Base-by-base conservation (phyloP, 1,140 invertebrate genomes). In the Calycopis cecrops region DNA sequence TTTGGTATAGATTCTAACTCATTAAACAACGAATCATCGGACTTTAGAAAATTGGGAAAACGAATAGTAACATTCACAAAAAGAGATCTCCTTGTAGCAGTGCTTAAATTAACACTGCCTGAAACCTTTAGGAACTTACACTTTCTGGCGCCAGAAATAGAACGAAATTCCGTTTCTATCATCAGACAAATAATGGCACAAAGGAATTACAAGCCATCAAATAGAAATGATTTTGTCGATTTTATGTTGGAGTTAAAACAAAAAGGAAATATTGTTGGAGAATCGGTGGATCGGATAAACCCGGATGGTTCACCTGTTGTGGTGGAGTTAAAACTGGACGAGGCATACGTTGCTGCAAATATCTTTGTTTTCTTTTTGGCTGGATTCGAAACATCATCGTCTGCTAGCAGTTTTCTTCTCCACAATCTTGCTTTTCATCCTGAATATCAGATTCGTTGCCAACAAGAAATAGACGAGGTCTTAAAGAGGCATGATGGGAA, bases 1-100 rank as follows among this genome's bases (percentile, higher is more conserved):
- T 69, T 69, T 51, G 66, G 66, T 35, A 59, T 69, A n/a, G 62
- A 69, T 57, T 65, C 58, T 16, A 56, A 69, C 18, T 18, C 67
- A 3, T 49, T 69, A 7, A 66, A 63, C 37, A 49, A 69, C n/a
- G 60, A 69, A 52, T 62, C 58, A 33, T 69, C 67, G 9, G 63
- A 62, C 34, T 69, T 66, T 40, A 59, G 67, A 48, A 65, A 61
- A 51, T 49, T 69, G 16, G 67, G 67, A 17, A 63, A 59, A 42
- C 44, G 63, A 35, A 69, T 69, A 55, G 65, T 65, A 44, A 35
- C 63, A 4, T 58, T 63, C 37, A 61, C 56, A 11, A 40, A 50
- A 8, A 28, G 51, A n/a, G 67, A 69, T 52, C 48, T 57, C 6
- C 8, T 61, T 12, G 47, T 9, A 38, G 42, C 14, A n/a, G 59